These are phyloP conservation scores for Budorcas taxicolor DNA, from an alignment of 2,113 vertebrate genomes.

Conservation along the genomic window DNA sequence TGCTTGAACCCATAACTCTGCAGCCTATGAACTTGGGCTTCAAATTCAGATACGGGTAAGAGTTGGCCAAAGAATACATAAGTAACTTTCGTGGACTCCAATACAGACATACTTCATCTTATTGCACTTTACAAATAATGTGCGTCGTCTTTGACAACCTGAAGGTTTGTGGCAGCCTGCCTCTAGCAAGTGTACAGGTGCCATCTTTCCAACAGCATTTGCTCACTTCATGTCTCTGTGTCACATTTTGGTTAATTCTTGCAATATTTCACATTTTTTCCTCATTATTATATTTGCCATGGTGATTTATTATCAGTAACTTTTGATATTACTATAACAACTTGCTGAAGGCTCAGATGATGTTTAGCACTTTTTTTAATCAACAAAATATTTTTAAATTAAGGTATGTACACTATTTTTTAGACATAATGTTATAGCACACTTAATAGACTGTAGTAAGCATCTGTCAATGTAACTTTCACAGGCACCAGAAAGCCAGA, in stretches of 20 bases:
- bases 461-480: neutral
- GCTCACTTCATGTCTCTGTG: neutral
- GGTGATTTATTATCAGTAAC: neutral
- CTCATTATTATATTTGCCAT: neutral
- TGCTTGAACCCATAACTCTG: neutral
- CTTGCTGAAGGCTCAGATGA: neutral
- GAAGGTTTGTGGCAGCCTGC: neutral
- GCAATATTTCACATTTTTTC: neutral
- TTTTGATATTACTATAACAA: neutral
- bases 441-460: neutral
- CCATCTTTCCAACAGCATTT: neutral
- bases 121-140: neutral
- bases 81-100: neutral
- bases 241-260: neutral
- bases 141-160: neutral
- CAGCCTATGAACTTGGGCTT: neutral
- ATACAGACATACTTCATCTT: neutral
- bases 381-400: neutral
- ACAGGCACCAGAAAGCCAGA: neutral
- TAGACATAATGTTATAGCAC: neutral
- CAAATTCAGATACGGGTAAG: neutral
- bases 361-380: neutral
- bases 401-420: neutral
- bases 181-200: neutral
- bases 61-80: neutral